Conservation (phyloP, 2,888 invertebrate genomes). For the Rhagonycha fulva region DNA sequence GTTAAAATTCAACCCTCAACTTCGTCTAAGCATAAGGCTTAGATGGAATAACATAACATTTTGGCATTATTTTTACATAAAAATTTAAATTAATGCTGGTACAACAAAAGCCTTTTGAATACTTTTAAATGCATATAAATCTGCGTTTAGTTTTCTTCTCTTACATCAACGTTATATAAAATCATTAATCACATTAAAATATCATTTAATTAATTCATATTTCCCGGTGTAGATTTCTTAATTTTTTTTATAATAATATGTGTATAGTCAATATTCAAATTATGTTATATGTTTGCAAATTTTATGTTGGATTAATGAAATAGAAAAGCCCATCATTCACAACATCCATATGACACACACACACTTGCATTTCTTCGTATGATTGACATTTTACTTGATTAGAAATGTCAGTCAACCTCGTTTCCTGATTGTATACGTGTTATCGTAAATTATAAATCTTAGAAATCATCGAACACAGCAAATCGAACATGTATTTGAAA, state of each 20-base stretch:
- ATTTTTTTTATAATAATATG: no score
- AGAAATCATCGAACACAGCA: neutral
- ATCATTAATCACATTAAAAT: neutral
- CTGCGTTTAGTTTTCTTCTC: neutral
- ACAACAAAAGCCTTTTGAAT: neutral
- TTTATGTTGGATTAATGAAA: neutral
- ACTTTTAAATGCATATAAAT: neutral
- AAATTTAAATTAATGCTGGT: neutral
- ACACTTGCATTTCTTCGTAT: neutral
- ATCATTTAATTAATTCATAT: neutral
- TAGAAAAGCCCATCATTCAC: neutral
- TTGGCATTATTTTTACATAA: neutral
- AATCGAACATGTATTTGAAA: neutral
- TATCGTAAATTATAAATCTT: neutral
- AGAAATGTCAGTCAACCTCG: neutral
- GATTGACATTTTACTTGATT: slow-evolving; percentile 1
- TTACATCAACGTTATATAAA: neutral
- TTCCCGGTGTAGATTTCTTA: no score
- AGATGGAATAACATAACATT: neutral
- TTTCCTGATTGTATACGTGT: neutral
- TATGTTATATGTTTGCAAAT: neutral
- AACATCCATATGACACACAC: neutral
- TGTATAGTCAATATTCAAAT: neutral
- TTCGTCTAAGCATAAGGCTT: neutral
- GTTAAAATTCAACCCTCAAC: neutral